A percentile compares a stretch with the other conserved stretches of the same genome.
Evolutionary conservation across 2,113 vertebrate species (phyloP).

Genomic region (Gymnocephalus cernua): DNA sequence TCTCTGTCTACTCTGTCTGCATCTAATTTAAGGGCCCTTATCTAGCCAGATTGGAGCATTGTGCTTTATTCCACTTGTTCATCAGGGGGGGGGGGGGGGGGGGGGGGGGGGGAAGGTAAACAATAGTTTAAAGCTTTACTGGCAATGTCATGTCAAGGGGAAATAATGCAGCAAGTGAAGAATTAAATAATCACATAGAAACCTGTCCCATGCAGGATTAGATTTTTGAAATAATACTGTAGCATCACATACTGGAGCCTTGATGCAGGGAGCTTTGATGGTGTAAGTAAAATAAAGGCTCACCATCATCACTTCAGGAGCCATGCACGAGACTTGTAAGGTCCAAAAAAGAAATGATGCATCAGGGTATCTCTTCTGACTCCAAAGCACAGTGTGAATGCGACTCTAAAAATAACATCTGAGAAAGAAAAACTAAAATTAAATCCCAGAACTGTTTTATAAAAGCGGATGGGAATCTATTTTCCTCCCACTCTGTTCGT

Average conservation of each 20-base stretch:
- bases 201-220: neutral
- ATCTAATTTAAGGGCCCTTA: slow-evolving; percentile 37
- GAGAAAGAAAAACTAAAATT: neutral
- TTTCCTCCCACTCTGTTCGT: neutral
- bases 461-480: neutral
- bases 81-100: neutral
- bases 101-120: slow-evolving; percentile 44
- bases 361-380: neutral
- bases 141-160: slow-evolving; percentile 75
- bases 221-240: neutral
- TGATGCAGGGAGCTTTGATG: slow-evolving; percentile 16
- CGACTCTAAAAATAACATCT: slow-evolving; percentile 22
- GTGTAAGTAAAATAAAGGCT: slow-evolving; percentile 39
- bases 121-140: slow-evolving; percentile 34
- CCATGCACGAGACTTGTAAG: slow-evolving; percentile 1
- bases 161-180: slow-evolving; percentile 27
- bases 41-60: slow-evolving; percentile 35
- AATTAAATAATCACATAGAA: neutral
- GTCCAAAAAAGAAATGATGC: slow-evolving; percentile 14
- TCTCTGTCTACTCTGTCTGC: slow-evolving; percentile 32
- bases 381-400: neutral
- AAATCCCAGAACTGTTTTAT: neutral
- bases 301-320: slow-evolving; percentile 42
- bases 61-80: slow-evolving; percentile 35
- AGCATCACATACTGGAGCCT: neutral